A percentile compares a stretch with the other conserved stretches of the same genome.
These are phyloP conservation scores for Octopus bimaculoides DNA, from an alignment of 1,140 invertebrate species.

Conservation along the genomic window DNA sequence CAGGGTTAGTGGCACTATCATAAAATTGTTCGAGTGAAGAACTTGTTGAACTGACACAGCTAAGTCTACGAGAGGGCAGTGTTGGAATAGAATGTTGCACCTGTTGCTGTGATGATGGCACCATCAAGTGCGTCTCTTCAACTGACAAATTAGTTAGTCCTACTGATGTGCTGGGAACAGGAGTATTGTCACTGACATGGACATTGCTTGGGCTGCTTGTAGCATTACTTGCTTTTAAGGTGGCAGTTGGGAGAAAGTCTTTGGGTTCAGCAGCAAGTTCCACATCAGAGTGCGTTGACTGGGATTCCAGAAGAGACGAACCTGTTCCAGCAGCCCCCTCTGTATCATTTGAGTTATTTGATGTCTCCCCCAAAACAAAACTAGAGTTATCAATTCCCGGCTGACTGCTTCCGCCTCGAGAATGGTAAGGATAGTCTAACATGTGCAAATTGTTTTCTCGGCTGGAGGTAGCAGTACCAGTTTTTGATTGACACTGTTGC, in stretches of 20 bases:
- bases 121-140: not conserved
- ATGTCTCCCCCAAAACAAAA: slow-evolving; percentile 33
- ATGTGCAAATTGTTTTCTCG: not conserved
- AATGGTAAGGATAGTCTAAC: slow-evolving; percentile 2
- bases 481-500: slow-evolving; percentile 11
- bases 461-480: slow-evolving; percentile 13
- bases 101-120: not conserved
- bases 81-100: not conserved
- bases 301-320: slow-evolving; percentile 6
- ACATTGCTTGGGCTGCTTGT: not conserved
- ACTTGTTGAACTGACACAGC: slow-evolving; percentile 6
- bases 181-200: not conserved
- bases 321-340: not conserved
- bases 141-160: not conserved
- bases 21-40: not conserved
- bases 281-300: not conserved
- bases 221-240: not conserved
- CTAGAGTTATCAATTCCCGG: slow-evolving; percentile 38
- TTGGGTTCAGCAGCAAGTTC: not conserved
- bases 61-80: slow-evolving; percentile 6
- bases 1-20: slow-evolving; percentile 12
- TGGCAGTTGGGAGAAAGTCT: not conserved
- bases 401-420: slow-evolving; percentile 11
- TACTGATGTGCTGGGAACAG: not conserved
- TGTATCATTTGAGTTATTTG: not conserved